Conservation (phyloP, 2,888 invertebrate species). For the Silvanus unidentatus region DNA sequence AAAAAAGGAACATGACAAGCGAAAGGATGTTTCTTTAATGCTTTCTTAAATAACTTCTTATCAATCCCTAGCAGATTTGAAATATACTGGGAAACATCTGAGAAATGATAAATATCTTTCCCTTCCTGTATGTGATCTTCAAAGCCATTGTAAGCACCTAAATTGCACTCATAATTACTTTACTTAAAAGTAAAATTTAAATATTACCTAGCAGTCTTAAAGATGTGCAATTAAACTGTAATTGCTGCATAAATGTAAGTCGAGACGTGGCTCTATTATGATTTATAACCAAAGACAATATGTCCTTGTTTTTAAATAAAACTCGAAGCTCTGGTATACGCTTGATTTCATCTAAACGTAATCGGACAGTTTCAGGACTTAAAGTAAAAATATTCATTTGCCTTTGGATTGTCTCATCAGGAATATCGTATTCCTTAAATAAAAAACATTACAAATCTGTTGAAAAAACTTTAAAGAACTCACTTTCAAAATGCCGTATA, state of each 20-base stretch:
- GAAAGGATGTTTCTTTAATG: conserved; percentile 56
- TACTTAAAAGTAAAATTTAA: neutral
- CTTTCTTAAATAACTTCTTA: conserved; percentile 33
- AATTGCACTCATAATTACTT: too few relatives aligned
- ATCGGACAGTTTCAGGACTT: conserved; percentile 52
- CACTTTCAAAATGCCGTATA: conserved; percentile 51
- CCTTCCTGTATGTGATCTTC: conserved; percentile 49
- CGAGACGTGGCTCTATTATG: conserved; percentile 49
- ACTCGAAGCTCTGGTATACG: conserved; percentile 56
- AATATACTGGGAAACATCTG: conserved; percentile 46
- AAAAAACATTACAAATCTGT: neutral
- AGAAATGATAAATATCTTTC: conserved; percentile 49
- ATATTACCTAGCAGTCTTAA: conserved; percentile 45
- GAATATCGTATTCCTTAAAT: conserved; percentile 52
- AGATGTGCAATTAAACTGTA: conserved; percentile 49
- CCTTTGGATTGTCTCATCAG: conserved; percentile 49
- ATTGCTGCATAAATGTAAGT: conserved; percentile 48
- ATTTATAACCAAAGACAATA: conserved; percentile 49
- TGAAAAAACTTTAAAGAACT: too few relatives aligned
- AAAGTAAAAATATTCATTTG: conserved; percentile 56
- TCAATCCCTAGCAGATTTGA: conserved; percentile 38
- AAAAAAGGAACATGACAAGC: conserved; percentile 58
- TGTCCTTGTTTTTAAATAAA: conserved; percentile 55
- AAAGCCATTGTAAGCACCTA: conserved; percentile 29
- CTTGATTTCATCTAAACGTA: conserved; percentile 53